phyloP scores from a whole-genome alignment of 2,797 vertebrate species.

The Pseudocheirus occidentalis region DNA sequence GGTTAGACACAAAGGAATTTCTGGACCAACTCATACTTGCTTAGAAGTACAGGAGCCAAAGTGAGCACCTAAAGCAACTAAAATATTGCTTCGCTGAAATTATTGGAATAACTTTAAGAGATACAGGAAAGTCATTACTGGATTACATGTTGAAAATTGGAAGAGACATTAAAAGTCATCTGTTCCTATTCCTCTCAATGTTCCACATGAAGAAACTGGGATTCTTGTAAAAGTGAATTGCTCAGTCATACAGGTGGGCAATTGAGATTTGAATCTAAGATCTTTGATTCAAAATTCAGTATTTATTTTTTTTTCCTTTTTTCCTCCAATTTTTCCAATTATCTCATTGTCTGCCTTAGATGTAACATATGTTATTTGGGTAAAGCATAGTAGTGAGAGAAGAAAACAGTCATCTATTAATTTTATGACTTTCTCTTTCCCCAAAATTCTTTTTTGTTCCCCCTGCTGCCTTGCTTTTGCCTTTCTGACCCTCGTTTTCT shows the following conservation, averaged over 20 bases:
- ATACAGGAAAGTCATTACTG: neutral
- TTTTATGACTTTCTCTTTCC: neutral
- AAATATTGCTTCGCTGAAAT: neutral
- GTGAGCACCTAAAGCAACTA: neutral
- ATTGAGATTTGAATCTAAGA: neutral
- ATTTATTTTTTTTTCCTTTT: neutral
- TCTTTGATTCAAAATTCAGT: neutral
- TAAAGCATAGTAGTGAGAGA: neutral
- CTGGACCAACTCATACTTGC: neutral
- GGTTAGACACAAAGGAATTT: neutral
- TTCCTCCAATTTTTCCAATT: neutral
- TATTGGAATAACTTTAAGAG: neutral
- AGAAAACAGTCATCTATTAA: neutral
- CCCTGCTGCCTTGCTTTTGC: neutral
- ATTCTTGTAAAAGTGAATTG: neutral
- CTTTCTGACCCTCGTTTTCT: neutral
- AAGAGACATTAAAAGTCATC: neutral
- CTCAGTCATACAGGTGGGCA: neutral
- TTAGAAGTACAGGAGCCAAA: neutral
- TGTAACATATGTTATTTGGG: neutral
- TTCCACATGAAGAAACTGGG: neutral
- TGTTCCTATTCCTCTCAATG: neutral
- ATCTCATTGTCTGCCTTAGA: neutral
- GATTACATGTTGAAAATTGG: neutral
- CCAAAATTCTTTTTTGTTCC: neutral